Base-by-base conservation (phyloP, 2,797 vertebrate species). In the Malacoctenus gilli region DNA sequence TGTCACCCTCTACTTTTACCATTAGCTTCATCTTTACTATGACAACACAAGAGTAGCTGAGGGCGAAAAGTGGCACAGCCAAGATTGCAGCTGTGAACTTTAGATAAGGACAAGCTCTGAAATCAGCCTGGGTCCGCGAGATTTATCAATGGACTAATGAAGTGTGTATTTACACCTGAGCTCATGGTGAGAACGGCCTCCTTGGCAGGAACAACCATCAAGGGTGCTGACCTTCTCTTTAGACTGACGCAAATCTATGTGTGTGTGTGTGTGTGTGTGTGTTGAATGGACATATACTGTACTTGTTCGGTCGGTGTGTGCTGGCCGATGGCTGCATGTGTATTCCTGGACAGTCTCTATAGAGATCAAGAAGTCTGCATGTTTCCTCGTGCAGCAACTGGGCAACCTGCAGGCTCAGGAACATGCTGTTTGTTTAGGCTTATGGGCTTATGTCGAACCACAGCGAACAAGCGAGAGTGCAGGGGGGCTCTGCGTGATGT, bases 321-420 rank as follows among this genome's bases (percentile, higher is more conserved):
- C n/a, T n/a, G n/a, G n/a, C n/a, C n/a, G n/a, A n/a, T n/a, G n/a
- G n/a, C n/a, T n/a, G 11, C 4, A 36, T 6, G 5, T 40, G 48
- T 44, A 7, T 64, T 64, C 14, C 32, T 18, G 41, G 66, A 58
- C 52, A 40, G 19, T 54, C 18, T 15, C 23, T 35, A 20, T 28
- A 65, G 55, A 13, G 20, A 54, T 35, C 23, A 59, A 65, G 21
- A 47, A 35, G 47, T 60, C 39, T 48, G 49, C 55, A 61, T 72
- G 6, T 39, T 61, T 64, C 4, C 9, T 0, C 14, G 43, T 10
- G 25, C 30, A 38, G 70, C 52, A 57, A 35, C 82, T 69, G 15
- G 54, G 84, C 60, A 84, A 87, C 82, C 38, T 40, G 31, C 61
- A 53, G 25, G 55, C 31, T 57, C 47, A 46, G 70, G 58, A 68